A percentile compares a stretch with the other conserved stretches of the same genome.
phyloP scores from a whole-genome alignment of 2,113 vertebrate genomes.

The Centrocercus urophasianus region DNA sequence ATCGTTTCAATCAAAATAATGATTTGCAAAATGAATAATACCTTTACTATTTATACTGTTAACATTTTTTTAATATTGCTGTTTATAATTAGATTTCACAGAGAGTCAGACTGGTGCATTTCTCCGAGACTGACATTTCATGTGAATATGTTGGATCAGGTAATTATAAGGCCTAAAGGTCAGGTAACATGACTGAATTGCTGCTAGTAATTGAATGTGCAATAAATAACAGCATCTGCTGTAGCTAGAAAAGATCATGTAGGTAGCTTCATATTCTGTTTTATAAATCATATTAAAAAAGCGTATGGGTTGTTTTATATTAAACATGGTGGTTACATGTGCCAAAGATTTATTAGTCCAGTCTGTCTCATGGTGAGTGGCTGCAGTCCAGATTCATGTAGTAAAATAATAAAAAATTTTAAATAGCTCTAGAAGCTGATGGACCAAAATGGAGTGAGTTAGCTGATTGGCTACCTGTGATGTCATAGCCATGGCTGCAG shows the following conservation, averaged over 20 bases:
- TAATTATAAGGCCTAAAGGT: constrained; percentile 56
- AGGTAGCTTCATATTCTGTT: constrained; percentile 63
- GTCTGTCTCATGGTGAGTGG: constrained; percentile 62
- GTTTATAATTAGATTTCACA: constrained; percentile 60
- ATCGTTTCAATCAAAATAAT: constrained; percentile 10
- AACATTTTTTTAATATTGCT: constrained; percentile 13
- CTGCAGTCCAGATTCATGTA: constrained; percentile 70
- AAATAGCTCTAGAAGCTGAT: constrained; percentile 62
- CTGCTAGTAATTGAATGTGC: constrained; percentile 54
- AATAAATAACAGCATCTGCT: constrained; percentile 49
- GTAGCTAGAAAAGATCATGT: constrained; percentile 27
- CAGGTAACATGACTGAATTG: constrained; percentile 46
- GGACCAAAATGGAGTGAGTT: constrained; percentile 53
- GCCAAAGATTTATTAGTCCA: constrained; percentile 74
- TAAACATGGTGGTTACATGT: constrained; percentile 58
- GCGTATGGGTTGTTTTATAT: constrained; percentile 45
- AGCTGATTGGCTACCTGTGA: constrained; percentile 47
- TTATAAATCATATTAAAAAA: constrained; percentile 69
- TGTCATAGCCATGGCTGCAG: constrained; percentile 40
- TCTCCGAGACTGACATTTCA: constrained; percentile 32
- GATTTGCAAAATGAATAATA: background rate
- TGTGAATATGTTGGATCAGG: constrained; percentile 49
- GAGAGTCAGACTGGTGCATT: constrained; percentile 23
- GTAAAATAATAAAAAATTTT: constrained; percentile 62
- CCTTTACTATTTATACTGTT: constrained; percentile 10